These are phyloP conservation scores for Polia nebulosa DNA, from an alignment of 2,888 invertebrate species.

Conservation along the genomic window DNA sequence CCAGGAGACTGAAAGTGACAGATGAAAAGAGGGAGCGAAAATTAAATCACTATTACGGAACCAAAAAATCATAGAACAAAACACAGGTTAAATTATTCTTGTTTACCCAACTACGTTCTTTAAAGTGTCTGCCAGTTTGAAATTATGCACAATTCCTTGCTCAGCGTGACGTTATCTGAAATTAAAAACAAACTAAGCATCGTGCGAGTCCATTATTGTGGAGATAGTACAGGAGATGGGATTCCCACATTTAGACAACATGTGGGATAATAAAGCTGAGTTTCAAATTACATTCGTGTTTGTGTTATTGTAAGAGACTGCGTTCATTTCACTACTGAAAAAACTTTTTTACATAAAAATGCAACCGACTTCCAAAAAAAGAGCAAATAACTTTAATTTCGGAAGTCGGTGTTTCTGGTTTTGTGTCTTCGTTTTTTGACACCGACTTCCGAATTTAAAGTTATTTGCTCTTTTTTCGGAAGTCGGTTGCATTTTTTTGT, in stretches of 20 bases:
- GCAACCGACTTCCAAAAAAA: too few species aligned
- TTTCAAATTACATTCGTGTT: slow-evolving; percentile 28
- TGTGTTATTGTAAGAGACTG: slow-evolving; percentile 12
- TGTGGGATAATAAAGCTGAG: slow-evolving; percentile 25
- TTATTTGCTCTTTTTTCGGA: too few species aligned
- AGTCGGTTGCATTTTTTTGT: too few species aligned
- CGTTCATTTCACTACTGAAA: slow-evolving; percentile 4
- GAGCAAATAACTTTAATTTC: too few species aligned
- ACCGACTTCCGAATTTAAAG: too few species aligned
- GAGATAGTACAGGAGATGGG: slow-evolving; percentile 27
- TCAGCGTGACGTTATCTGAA: slow-evolving; percentile 63
- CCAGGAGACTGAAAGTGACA: slow-evolving; percentile 6
- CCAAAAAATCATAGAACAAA: neutral
- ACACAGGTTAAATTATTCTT: neutral
- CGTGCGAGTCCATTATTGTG: slow-evolving; percentile 50
- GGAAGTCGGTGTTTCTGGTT: too few species aligned
- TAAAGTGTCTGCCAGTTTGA: slow-evolving; percentile 49
- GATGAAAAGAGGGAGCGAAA: neutral
- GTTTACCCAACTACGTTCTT: slow-evolving; percentile 32
- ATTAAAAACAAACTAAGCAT: slow-evolving; percentile 63
- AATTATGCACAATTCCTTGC: slow-evolving; percentile 55
- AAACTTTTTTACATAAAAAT: too few species aligned
- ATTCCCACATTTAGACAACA: slow-evolving; percentile 26
- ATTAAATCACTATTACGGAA: slow-evolving; percentile 2
- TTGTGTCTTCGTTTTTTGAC: too few species aligned